A percentile compares a stretch with the other conserved stretches of the same genome.
Conservation (phyloP, 2,888 invertebrate species). For the Busseola fusca region DNA sequence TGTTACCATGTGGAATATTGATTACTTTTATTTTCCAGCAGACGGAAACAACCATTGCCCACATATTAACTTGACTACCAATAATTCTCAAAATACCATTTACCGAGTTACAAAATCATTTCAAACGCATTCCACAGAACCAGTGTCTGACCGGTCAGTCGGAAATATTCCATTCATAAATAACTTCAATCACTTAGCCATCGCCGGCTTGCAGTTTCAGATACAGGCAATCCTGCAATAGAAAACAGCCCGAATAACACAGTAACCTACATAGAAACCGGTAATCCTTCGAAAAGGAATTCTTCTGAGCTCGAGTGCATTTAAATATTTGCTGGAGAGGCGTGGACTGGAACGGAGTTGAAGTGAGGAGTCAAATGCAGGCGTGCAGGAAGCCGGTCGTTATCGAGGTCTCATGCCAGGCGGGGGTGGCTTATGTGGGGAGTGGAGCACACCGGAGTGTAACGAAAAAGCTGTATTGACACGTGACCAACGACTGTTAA, state of each 20-base stretch:
- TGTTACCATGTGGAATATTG: not conserved
- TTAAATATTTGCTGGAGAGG: conserved; percentile 60
- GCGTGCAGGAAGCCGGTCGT: conserved; percentile 57
- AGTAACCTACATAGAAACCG: conserved; percentile 43
- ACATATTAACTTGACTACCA: not conserved
- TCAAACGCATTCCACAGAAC: not conserved
- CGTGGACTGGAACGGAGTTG: conserved; percentile 51
- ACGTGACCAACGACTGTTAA: not conserved
- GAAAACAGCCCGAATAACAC: conserved; percentile 36
- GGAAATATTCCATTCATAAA: conserved; percentile 34
- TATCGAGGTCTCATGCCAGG: conserved; percentile 60
- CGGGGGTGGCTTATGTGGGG: conserved; percentile 46
- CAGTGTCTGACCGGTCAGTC: not conserved
- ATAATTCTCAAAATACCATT: not conserved
- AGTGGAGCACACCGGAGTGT: conserved; percentile 25
- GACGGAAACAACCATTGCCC: not conserved
- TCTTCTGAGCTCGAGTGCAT: conserved; percentile 54
- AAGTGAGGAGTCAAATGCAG: conserved; percentile 62
- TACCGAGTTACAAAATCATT: not conserved
- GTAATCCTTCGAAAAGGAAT: conserved; percentile 52
- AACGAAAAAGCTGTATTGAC: not conserved
- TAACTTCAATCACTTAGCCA: conserved; percentile 50
- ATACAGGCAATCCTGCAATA: conserved; percentile 24
- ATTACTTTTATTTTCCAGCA: not conserved
- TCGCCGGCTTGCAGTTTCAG: conserved; percentile 10